Base-by-base conservation (phyloP, 1,140 invertebrate genomes). In the Listronotus oregonensis region DNA sequence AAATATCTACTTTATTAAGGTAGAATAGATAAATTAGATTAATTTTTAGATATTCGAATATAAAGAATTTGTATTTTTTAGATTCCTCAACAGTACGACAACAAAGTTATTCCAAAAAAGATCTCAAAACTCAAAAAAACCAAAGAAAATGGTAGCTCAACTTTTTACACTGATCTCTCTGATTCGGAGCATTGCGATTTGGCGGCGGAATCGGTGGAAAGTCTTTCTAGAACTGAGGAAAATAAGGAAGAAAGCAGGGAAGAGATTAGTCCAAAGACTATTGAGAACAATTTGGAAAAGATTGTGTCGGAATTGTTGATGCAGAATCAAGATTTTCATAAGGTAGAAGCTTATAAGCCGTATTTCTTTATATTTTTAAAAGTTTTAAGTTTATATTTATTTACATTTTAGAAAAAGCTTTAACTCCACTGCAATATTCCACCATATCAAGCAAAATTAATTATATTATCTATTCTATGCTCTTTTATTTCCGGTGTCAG, bases 281-380 rank as follows among this genome's bases (percentile, higher is more conserved):
- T 70, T 21, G 67, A 72, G 34, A 39, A 59, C 79, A 89, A 86
- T 0, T 80, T 92, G 34, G 90, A 91, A 71, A 85, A 90, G 73
- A 93, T 95, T 32, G 91, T 94, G 18, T 87, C 90, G 12, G 90
- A 93, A 75, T 82, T 94, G 15, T 80, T 94, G 1, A 89, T 92
- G 85, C 89, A 93, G 72, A 93, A 90, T 73, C 85, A 90, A 70
- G 91, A 93, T 69, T 92, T 94, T 64, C 90, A 93, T 67, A 87
- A 89, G 60, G 83, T 92, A 17, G 78, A 32, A 15, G 14, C n/a
- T n/a, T n/a, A n/a, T n/a, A n/a, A n/a, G 39, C 8, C 39, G n/a
- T 92, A 11, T n/a, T n/a, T n/a, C n/a, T n/a, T n/a, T n/a, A n/a
- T n/a, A n/a, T n/a, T n/a, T n/a, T n/a, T n/a, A n/a, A n/a, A n/a